phyloP scores from a whole-genome alignment of 2,797 vertebrate genomes.

The Lacerta bilineata region DNA sequence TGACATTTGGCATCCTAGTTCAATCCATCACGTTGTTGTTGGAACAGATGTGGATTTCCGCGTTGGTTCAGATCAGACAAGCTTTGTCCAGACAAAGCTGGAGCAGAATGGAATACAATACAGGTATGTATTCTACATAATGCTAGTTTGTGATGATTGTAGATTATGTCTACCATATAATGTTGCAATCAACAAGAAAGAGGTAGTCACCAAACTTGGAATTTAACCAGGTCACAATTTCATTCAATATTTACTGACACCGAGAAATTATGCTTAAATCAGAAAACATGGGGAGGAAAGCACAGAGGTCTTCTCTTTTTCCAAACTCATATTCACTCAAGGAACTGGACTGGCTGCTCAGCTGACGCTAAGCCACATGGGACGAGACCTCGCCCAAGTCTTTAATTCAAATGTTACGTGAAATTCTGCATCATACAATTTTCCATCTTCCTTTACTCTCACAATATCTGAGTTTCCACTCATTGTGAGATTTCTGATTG shows the following conservation, averaged over 20 bases:
- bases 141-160: background rate
- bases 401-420: too few relatives aligned
- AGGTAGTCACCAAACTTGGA: background rate
- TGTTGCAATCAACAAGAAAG: background rate
- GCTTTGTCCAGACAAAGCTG: slow-evolving; percentile 78
- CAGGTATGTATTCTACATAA: slow-evolving; percentile 76
- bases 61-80: slow-evolving; percentile 80
- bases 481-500: too few relatives aligned
- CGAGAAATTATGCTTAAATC: background rate
- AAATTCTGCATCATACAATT: too few relatives aligned
- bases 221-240: background rate
- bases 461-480: too few relatives aligned
- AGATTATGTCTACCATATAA: background rate
- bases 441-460: too few relatives aligned
- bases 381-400: too few relatives aligned
- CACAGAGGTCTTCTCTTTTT: background rate
- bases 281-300: background rate
- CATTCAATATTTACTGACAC: background rate
- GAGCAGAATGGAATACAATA: slow-evolving; percentile 82
- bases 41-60: slow-evolving; percentile 85
- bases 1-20: slow-evolving; percentile 89
- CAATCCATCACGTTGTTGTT: slow-evolving; percentile 73
- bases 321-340: background rate
- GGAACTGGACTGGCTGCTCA: background rate
- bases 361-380: too few relatives aligned